Base-by-base conservation (phyloP, 2,888 invertebrate genomes). In the Dusona sp. region DNA sequence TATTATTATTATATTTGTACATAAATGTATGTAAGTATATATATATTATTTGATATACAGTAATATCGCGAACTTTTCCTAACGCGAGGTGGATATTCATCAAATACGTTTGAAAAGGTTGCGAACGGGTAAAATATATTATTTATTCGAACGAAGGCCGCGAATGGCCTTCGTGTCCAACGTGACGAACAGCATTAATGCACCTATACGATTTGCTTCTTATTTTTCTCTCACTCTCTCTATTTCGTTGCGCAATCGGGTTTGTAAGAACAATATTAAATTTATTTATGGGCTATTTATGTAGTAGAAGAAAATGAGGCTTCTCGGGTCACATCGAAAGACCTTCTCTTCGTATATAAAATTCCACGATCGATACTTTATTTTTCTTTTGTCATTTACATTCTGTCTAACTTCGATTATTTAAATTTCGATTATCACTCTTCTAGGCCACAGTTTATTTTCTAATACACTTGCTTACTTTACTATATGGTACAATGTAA, bases 181-280 rank as follows among this genome's bases (percentile, higher is more conserved):
- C 78, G 81, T 84, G 84, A 84, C 86, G 84, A 86, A 64, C 81
- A 70, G 73, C 70, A 84, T 85, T 75, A 79, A 81, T 83, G 83
- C 85, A 83, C 68, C 84, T 79, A 83, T 86, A 84, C 83, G 82
- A 72, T 84, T 84, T 75, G 79, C 33, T 48, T 57, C 42, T 67
- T 38, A 36, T 25, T 51, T 64, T 51, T 36, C 65, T 65, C 51
- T 79, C 79, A 68, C 68, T 54, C 54, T 79, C 42, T 42, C 51
- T 25, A 8, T 42, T 89, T 89, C 88, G 88, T 91, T 91, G 90
- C 89, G 89, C 91, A 91, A 91, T 90, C 90, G 73, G 29, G 83
- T 88, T 88, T 91, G 90, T 90, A 91, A 90, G 90, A 90, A 90
- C 90, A 91, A 91, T 91, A 90, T 91, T 91, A 90, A 90, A 90